Evolutionary conservation across 2,888 invertebrate species (phyloP), one percentile per base, ranked within the genome.

Genomic region (Meliscaeva auricollis): DNA sequence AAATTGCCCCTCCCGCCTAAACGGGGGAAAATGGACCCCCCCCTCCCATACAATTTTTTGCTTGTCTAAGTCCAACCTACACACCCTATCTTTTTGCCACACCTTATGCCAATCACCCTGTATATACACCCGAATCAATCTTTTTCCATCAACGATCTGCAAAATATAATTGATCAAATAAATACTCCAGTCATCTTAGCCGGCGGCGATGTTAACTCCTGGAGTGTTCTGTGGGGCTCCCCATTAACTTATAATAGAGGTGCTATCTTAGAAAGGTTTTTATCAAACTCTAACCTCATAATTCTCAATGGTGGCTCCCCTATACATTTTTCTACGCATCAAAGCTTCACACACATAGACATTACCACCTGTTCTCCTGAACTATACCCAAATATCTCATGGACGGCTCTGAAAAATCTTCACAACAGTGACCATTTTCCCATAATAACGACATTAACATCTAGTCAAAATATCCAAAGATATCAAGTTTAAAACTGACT

Each of bases 381-480:
- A 52, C 26, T 78, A 11, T 32, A 17, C 26, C 7, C 77, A 26
- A 44, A 8, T 4, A 44, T 54, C 44, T 54, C 60, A n/a, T 83
- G 74, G 77, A 13, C 26, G 22, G 48, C 17, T 9, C 26, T 70
- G 5, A 56, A 66, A 9, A 56, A 81, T 58, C 17, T 75, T 9
- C 17, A 62, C 46, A 72, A 66, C 46, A 81, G 81, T 13, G 75
- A 75, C 30, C 81, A 81, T 38, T 81, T 72, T 11, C 56, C 72
- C 0, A 66, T 81, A 32, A 64, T 75, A 11, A 17, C 48, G 20
- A 38, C 35, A 11, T 3, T 32, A 20, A 50, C 48, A 15, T 22
- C 38, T 22, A 30, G 22, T n/a, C 22, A 52, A 50, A 41, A n/a
- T 7, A 0, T 20, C 7, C 13, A 22, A 26, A 15, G 11, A 50